phyloP scores from a whole-genome alignment of 2,113 vertebrate species.

The Oxyura jamaicensis region DNA sequence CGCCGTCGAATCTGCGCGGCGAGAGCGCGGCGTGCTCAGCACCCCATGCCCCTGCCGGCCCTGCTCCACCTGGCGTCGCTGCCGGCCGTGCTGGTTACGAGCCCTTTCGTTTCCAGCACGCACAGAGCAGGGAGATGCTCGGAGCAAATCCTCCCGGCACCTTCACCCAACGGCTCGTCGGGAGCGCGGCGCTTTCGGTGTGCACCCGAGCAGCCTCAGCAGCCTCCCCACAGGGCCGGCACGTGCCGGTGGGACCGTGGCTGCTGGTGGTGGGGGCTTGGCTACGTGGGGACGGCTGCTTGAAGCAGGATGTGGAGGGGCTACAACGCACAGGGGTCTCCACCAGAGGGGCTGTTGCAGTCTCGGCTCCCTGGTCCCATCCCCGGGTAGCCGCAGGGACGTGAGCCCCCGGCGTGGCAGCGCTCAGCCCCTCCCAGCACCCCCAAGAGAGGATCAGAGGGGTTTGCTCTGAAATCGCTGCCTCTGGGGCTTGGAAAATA shows the following conservation, averaged over 20 bases:
- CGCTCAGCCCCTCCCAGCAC: background rate
- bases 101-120: constrained; percentile 45
- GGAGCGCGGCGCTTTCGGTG: background rate
- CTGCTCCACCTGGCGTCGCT: too few species aligned
- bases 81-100: background rate
- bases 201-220: background rate
- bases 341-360: background rate
- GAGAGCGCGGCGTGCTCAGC: background rate
- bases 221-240: background rate
- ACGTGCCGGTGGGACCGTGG: rapidly evolving
- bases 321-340: background rate
- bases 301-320: background rate
- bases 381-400: rapidly evolving
- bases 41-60: background rate
- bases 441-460: background rate
- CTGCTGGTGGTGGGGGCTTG: background rate
- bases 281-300: background rate
- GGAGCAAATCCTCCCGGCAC: constrained; percentile 32
- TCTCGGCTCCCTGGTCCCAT: rapidly evolving
- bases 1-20: constrained; percentile 86
- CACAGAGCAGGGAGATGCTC: constrained; percentile 7
- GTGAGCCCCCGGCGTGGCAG: rapidly evolving
- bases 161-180: constrained; percentile 14
- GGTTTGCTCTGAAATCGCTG: background rate
- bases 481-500: constrained; percentile 45